Evolutionary conservation across 2,797 vertebrate species (phyloP).

Genomic region (Hafferia zeledoni): DNA sequence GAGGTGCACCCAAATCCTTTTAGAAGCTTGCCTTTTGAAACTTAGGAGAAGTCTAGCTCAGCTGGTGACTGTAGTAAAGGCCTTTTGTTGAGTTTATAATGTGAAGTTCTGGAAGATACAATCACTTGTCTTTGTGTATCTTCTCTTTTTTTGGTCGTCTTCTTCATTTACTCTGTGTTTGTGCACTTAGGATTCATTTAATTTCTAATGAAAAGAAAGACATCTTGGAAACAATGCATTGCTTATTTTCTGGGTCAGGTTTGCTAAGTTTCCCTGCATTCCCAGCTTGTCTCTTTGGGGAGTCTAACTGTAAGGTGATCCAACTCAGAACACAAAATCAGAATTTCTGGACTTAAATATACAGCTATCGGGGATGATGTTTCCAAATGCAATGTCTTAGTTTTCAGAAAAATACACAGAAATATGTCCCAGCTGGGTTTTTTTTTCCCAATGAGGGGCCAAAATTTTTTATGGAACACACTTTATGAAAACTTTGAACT

Average conservation of each 20-base stretch:
- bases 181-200: accelerated
- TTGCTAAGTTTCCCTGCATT: not conserved
- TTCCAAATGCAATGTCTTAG: not conserved
- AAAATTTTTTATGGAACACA: not conserved
- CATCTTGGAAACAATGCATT: not conserved
- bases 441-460: not conserved
- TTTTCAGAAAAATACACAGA: not conserved
- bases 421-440: not conserved
- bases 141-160: not conserved
- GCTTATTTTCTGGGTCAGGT: not conserved
- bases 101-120: not conserved
- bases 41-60: not conserved
- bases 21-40: not conserved
- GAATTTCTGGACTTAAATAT: not conserved
- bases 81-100: not conserved
- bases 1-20: not conserved
- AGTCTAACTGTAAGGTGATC: not conserved
- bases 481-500: not conserved
- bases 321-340: not conserved
- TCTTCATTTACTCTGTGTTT: not conserved
- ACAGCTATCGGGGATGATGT: not conserved
- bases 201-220: not conserved
- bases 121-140: not conserved
- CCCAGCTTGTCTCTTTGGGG: not conserved
- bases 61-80: not conserved